Conservation (phyloP, 2,888 invertebrate species). For the Rosalia funebris region DNA sequence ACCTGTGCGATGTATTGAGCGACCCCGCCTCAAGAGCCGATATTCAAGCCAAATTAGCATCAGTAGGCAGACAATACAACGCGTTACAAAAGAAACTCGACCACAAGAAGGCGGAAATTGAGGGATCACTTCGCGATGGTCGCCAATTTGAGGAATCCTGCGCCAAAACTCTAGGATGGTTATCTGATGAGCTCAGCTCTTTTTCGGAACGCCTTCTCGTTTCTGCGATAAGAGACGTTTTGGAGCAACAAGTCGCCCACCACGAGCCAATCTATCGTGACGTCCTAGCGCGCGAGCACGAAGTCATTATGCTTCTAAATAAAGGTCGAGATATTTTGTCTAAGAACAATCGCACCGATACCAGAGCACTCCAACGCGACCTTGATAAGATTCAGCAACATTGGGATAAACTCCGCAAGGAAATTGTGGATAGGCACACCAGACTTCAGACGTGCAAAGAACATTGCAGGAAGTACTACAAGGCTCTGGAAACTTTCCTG, state of each 20-base stretch:
- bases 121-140: conserved; percentile 79
- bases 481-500: conserved; percentile 84
- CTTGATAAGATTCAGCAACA: conserved; percentile 89
- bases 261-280: conserved; percentile 92
- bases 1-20: conserved; percentile 85
- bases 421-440: conserved; percentile 86
- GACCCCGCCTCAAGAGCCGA: conserved; percentile 92
- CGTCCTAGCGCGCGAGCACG: conserved; percentile 89
- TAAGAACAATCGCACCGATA: conserved; percentile 64
- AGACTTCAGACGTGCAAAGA: conserved; percentile 90
- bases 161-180: conserved; percentile 89
- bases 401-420: conserved; percentile 92
- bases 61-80: conserved; percentile 87
- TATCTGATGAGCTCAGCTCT: conserved; percentile 81
- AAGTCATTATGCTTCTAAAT: conserved; percentile 92
- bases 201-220: conserved; percentile 82
- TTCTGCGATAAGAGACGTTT: conserved; percentile 84
- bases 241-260: conserved; percentile 87
- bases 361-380: conserved; percentile 77
- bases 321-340: conserved; percentile 81
- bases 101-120: conserved; percentile 89
- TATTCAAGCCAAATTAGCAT: conserved; percentile 86
- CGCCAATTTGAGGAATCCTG: conserved; percentile 91
- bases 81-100: conserved; percentile 90
- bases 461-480: conserved; percentile 90